Base-by-base conservation (phyloP, 1,140 invertebrate species). In the Orchesella cincta region DNA sequence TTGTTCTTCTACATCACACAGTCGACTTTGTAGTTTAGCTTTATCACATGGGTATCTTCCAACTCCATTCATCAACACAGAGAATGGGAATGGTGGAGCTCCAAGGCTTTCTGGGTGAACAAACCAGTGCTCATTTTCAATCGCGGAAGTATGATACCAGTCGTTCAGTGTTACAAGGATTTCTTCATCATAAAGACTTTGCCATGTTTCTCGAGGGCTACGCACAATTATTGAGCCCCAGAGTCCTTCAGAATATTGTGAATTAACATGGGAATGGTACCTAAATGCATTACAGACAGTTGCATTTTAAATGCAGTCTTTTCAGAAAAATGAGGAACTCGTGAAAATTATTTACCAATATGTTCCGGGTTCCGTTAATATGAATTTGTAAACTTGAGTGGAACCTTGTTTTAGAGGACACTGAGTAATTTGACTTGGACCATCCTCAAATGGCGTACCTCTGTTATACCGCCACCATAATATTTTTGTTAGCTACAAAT, bases 171-270 rank as follows among this genome's bases (percentile, higher is more conserved):
- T 77, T 26, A 79, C 62, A 1, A 54, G 39, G 26, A 77, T 16
- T 35, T 74, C 36, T 20, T 62, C 78, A 31, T 79, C 75, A 20
- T 75, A 74, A 20, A 64, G 54, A 23, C 39, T n/a, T n/a, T n/a
- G 39, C 39, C 36, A 57, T 1, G 28, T 26, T 16, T 64, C 28
- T 23, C 51, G 75, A 8, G 57, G 31, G n/a, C 76, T 73, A 1
- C 74, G 72, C 16, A 80, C 36, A 16, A 80, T 73, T 5, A 80
- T 20, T 16, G 76, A 28, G 2, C 79, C 79, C 73, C 73, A 75
- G 3, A 67, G 36, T 0, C 76, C 76, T n/a, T 79, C 78, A 1
- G 76, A 74, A 23, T 79, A 79, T 39, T 79, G 78, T 2, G 0
- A 29, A n/a, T 29, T 36, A 1, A 23, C 34, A 51, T 80, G 79